phyloP scores from a whole-genome alignment of 2,888 invertebrate species.

The Hyalella azteca region DNA sequence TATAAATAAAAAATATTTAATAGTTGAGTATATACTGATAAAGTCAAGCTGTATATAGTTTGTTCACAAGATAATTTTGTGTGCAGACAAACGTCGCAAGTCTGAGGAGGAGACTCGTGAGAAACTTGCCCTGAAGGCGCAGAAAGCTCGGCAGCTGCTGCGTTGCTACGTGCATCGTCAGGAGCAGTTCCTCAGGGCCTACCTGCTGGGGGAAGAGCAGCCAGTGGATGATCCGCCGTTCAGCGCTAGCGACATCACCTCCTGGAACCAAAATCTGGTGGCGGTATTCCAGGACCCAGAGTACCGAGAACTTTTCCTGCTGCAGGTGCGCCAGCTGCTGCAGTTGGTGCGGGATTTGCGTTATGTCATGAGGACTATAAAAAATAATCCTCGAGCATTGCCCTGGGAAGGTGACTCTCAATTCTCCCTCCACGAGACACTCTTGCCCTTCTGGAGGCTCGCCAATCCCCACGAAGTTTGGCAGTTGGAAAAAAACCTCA shows the following conservation, averaged over 20 bases:
- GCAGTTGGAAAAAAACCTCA: neutral
- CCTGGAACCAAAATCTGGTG: neutral
- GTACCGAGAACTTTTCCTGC: neutral
- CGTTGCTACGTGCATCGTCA: neutral
- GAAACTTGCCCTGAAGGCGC: neutral
- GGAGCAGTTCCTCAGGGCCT: neutral
- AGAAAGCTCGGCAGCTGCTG: neutral
- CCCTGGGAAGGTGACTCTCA: neutral
- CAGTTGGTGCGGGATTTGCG: slow-evolving; percentile 8
- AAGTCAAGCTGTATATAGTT: no score
- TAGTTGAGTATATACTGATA: no score
- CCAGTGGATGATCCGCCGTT: neutral
- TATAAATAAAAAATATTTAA: no score
- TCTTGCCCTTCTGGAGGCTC: neutral
- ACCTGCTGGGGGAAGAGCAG: slow-evolving; percentile 19
- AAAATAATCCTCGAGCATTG: neutral
- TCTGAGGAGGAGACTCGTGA: neutral
- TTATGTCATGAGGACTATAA: neutral
- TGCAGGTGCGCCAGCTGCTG: slow-evolving; percentile 14
- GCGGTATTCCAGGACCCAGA: neutral
- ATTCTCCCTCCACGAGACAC: neutral
- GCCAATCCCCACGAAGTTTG: neutral
- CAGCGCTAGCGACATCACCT: neutral
- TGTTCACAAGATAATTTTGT: no score
- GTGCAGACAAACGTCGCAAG: neutral